Base-by-base conservation (phyloP, 2,113 vertebrate genomes). In the Emydocephalus ijimae region DNA sequence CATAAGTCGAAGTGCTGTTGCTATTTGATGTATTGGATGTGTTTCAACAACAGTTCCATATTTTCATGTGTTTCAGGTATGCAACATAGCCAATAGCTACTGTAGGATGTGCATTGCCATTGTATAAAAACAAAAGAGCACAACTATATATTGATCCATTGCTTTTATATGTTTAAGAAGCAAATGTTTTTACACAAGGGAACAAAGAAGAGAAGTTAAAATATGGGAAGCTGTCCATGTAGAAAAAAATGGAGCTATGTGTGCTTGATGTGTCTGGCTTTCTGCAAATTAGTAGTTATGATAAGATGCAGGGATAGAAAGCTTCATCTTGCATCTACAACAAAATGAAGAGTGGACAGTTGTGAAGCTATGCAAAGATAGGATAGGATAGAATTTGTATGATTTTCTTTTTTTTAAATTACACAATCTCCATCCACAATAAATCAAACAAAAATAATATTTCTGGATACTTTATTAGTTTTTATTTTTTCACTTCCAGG, bases 391-490 rank as follows among this genome's bases (percentile, higher is more conserved):
- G 29, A 34, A 88, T 56, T 15, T 50, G 29, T 21, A 57, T 7
- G 81, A 91, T 29, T 45, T 34, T 69, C 29, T 69, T 69, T 69
- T 59, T 64, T 34, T 26, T 50, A 45, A 54, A 45, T 26, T 52
- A 48, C 4, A 26, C 29, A 74, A 3, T 29, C 86, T 54, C 23
- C 34, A 1, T 3, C 10, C 74, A 24, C 20, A 89, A 6, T 59
- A 86, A 52, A 52, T 56, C 12, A 26, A 55, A 59, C 52, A 56
- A 54, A 55, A 18, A 89, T 23, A 57, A 56, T 5, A 45, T 89
- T 92, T 43, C 61, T 45, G 26, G 24, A 18, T 88, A 92, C 23
- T 92, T 92, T 89, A 89, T 89, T 92, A 34, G 69, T 34, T 20
- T 61, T 92, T 29, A 34, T 34, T 69, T 61, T 61, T 90, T 45